phyloP scores from a whole-genome alignment of 2,797 vertebrate species.

The Emydoidea blandingii region DNA sequence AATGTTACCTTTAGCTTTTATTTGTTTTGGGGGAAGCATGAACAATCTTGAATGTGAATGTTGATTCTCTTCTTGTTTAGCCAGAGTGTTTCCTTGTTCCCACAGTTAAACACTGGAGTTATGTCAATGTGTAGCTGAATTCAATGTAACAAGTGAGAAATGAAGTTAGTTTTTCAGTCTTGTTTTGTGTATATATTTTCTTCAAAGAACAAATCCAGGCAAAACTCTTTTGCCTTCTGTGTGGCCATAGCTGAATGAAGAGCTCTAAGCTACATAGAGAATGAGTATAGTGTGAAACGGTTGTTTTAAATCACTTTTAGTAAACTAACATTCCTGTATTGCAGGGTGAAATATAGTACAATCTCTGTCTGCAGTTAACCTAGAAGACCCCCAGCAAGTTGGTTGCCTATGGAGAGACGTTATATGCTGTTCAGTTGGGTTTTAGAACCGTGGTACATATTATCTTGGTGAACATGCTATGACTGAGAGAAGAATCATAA shows the following conservation, averaged over 20 bases:
- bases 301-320: constrained; percentile 43
- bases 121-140: constrained; percentile 57
- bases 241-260: constrained; percentile 36
- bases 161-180: constrained; percentile 36
- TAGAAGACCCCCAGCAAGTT: constrained; percentile 16
- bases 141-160: constrained; percentile 51
- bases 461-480: not conserved
- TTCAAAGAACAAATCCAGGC: constrained; percentile 56
- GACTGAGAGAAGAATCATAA: not conserved
- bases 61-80: constrained; percentile 68
- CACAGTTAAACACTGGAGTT: constrained; percentile 82
- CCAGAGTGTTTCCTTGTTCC: constrained; percentile 67
- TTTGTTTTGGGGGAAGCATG: constrained; percentile 44
- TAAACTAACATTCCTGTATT: constrained; percentile 45
- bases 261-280: constrained; percentile 26
- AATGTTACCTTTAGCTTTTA: constrained; percentile 44
- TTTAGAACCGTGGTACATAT: not conserved
- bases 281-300: constrained; percentile 33
- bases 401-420: not conserved
- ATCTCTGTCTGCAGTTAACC: not conserved
- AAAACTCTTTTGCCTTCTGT: constrained; percentile 41
- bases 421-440: constrained; percentile 22
- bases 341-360: not conserved
- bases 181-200: constrained; percentile 56
- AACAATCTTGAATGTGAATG: constrained; percentile 81